Percentiles rank a stretch among this genome's conserved stretches.
These are phyloP conservation scores for Theocolax elegans DNA, from an alignment of 1,140 invertebrate species.

Conservation along the genomic window DNA sequence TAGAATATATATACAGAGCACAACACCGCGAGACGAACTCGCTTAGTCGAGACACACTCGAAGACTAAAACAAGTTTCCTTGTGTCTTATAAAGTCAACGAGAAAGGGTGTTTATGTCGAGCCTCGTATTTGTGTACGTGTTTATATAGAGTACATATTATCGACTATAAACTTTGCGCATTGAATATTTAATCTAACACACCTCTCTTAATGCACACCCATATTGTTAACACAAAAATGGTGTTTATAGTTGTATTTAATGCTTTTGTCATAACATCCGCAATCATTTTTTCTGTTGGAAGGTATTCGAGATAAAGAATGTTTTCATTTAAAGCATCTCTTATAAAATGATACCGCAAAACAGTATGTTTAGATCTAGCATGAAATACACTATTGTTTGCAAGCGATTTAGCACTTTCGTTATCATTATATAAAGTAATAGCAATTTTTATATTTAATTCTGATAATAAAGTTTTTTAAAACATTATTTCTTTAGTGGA, in stretches of 20 bases:
- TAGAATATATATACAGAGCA: too few relatives aligned
- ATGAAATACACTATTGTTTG: constrained; percentile 54
- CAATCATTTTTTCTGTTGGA: constrained; percentile 37
- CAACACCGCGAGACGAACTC: too few relatives aligned
- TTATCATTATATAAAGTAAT: constrained; percentile 52
- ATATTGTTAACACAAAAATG: too few relatives aligned
- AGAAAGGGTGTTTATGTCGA: too few relatives aligned
- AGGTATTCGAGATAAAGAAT: constrained; percentile 29
- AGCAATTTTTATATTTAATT: constrained; percentile 9
- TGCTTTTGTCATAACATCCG: constrained; percentile 40
- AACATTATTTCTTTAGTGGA: constrained; percentile 53
- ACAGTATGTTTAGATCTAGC: constrained; percentile 62
- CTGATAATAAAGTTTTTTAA: constrained; percentile 46
- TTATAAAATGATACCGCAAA: constrained; percentile 51
- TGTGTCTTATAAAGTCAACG: too few relatives aligned
- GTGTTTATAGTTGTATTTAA: constrained; percentile 26
- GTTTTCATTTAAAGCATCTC: constrained; percentile 11
- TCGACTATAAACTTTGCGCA: too few relatives aligned
- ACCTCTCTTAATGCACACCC: too few relatives aligned
- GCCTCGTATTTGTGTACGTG: too few relatives aligned
- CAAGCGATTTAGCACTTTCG: constrained; percentile 56
- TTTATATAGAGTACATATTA: too few relatives aligned
- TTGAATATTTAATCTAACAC: too few relatives aligned
- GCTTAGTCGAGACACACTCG: too few relatives aligned
- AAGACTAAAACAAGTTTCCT: too few relatives aligned